Conservation (phyloP, 2,888 invertebrate species). For the Neoaliturus tenellus region DNA sequence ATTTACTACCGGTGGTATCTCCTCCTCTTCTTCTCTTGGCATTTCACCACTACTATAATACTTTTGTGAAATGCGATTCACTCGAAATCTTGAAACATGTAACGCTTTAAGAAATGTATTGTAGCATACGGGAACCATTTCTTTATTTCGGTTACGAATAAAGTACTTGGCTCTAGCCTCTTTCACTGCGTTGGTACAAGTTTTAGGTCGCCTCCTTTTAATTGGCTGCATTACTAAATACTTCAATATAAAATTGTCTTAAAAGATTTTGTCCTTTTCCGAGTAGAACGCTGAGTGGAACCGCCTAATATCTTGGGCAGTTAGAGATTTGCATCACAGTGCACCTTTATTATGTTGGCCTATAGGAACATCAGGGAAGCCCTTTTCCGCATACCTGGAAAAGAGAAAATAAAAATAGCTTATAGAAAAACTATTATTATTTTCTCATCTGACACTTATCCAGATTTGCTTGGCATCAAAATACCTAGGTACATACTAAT, state of each 20-base stretch:
- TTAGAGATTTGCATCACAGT: conserved; percentile 8
- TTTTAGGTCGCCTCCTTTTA: conserved; percentile 39
- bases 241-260: conserved; percentile 55
- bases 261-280: conserved; percentile 51
- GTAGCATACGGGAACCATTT: conserved; percentile 50
- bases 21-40: conserved; percentile 46
- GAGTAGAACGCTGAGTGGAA: conserved; percentile 42
- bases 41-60: conserved; percentile 28
- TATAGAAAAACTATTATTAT: conserved; percentile 25
- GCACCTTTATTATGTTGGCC: conserved; percentile 44
- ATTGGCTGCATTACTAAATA: conserved; percentile 24
- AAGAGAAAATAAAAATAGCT: conserved; percentile 29
- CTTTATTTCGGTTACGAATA: conserved; percentile 14
- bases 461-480: background rate
- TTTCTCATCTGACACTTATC: conserved; percentile 26
- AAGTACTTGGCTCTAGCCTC: conserved; percentile 48
- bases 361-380: conserved; percentile 41
- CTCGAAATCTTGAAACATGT: conserved; percentile 43
- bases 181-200: background rate
- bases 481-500: background rate
- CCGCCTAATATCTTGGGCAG: conserved; percentile 41
- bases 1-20: conserved; percentile 36
- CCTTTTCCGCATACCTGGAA: conserved; percentile 40
- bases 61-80: conserved; percentile 18
- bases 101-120: conserved; percentile 52